phyloP scores from a whole-genome alignment of 1,140 invertebrate species.

The Sarcophaga bullata region DNA sequence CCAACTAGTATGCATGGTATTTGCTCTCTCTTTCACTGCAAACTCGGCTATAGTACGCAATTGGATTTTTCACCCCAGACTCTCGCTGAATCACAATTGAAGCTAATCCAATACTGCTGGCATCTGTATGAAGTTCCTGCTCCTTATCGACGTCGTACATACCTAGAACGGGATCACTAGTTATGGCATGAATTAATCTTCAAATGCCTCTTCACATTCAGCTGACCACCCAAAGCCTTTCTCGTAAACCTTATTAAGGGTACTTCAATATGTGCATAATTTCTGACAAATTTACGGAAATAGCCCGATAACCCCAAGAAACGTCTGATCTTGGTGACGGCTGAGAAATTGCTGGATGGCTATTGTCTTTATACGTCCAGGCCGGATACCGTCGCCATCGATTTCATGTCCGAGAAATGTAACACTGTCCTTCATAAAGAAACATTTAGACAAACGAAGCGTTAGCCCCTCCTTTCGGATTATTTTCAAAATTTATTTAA shows the following conservation, averaged over 20 bases:
- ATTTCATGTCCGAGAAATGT: slow-evolving; percentile 47
- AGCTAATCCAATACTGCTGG: slow-evolving; percentile 49
- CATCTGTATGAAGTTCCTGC: slow-evolving; percentile 56
- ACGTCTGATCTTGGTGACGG: slow-evolving; percentile 46
- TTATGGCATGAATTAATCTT: slow-evolving; percentile 44
- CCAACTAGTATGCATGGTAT: slow-evolving; percentile 62
- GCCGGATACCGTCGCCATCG: slow-evolving; percentile 49
- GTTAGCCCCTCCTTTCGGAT: slow-evolving; percentile 44
- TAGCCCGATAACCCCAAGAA: slow-evolving; percentile 50
- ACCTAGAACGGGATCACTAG: slow-evolving; percentile 44
- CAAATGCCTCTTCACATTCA: slow-evolving; percentile 45
- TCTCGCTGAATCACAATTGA: slow-evolving; percentile 56
- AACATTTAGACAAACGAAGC: slow-evolving; percentile 45
- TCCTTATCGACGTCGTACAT: slow-evolving; percentile 43
- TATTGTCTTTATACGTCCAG: slow-evolving; percentile 43
- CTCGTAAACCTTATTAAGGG: slow-evolving; percentile 48
- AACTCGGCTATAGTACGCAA: slow-evolving; percentile 21
- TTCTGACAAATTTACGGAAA: slow-evolving; percentile 51
- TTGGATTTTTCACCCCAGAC: slow-evolving; percentile 44
- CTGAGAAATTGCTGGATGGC: slow-evolving; percentile 43
- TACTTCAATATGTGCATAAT: slow-evolving; percentile 49
- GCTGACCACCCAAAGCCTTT: not conserved
- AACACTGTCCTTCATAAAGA: slow-evolving; percentile 57
- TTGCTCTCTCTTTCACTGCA: slow-evolving; percentile 45
- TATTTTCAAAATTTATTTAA: slow-evolving; percentile 23